Evolutionary conservation across 2,797 vertebrate genomes (phyloP).

Genomic region (Nasua narica): DNA sequence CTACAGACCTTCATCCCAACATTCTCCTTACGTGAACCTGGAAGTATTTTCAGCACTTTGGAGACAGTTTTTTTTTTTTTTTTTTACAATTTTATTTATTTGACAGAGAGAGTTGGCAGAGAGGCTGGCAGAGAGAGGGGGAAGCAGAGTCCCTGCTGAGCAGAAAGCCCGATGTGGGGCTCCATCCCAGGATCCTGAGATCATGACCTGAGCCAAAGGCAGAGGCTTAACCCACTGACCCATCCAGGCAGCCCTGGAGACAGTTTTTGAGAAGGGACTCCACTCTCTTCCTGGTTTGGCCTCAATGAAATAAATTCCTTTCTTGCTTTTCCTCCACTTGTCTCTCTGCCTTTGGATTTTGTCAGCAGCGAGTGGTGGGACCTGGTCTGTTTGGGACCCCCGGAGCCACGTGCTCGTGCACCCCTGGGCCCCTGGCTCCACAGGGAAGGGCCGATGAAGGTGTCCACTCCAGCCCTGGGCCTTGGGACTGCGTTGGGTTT

Average conservation of each 20-base stretch:
- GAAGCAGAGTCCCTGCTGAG: too few species aligned
- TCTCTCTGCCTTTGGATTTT: neutral
- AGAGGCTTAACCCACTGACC: too few species aligned
- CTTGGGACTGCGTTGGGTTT: neutral
- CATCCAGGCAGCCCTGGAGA: neutral
- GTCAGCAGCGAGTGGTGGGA: neutral
- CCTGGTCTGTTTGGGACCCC: neutral
- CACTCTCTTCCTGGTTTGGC: neutral
- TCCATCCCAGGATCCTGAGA: too few species aligned
- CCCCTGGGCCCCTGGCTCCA: neutral
- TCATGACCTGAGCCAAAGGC: too few species aligned
- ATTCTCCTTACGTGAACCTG: neutral
- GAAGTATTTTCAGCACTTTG: neutral
- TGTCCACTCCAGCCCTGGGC: neutral
- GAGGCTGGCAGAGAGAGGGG: too few species aligned
- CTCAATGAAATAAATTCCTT: neutral
- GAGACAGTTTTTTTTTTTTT: neutral
- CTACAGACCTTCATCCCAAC: neutral
- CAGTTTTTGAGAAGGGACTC: neutral
- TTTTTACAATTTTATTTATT: too few species aligned
- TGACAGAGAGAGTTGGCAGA: too few species aligned
- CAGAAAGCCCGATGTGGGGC: too few species aligned
- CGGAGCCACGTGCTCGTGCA: neutral
- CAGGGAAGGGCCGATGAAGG: neutral
- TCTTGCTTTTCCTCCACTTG: neutral